Evolutionary conservation across 2,113 vertebrate genomes (phyloP), one percentile per base, ranked within the genome.

Genomic region (Platysteira castanea): DNA sequence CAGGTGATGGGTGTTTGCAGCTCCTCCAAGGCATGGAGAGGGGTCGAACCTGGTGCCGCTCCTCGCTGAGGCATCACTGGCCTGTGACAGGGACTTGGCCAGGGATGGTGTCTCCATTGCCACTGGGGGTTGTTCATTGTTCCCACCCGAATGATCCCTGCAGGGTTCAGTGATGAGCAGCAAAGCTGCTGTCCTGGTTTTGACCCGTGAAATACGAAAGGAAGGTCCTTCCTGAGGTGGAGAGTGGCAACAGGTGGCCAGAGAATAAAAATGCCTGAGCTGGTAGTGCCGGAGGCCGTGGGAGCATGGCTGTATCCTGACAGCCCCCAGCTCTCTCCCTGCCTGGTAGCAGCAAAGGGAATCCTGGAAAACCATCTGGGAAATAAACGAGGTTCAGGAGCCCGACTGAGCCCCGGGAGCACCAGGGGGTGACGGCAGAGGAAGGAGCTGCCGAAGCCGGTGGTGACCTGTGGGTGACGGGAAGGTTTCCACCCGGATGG

Each of bases 71-170:
- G n/a, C 52, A 27, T 71, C 21, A 1, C 64, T 39, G 49, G 24
- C 1, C 5, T 20, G 1, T 1, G 23, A n/a, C 4, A 5, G 26
- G 47, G 42, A 21, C 30, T 60, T 41, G 44, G 44, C 46, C 2
- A 1, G 49, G 49, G 31, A 8, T 7, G 47, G 35, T 15, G 9
- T 26, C 68, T 31, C 31, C 0, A 0, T 26, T 3, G 0, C 18
- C 14, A 20, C 18, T 1, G 13, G 3, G 39, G 22, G 19, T 59
- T 54, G 49, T 23, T 63, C 21, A 2, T 75, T 16, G 1, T n/a
- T 42, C 68, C 27, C n/a, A 0, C 35, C 13, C 3, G 4, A 37
- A 61, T 2, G 10, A 50, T 63, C 44, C n/a, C 15, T 27, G 1
- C 1, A 2, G 49, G 31, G 42, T 44, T 52, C 41, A 61, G 49